These are phyloP conservation scores for Chlamydotis undulata DNA, from an alignment of 2,113 vertebrate species.

Conservation along the genomic window DNA sequence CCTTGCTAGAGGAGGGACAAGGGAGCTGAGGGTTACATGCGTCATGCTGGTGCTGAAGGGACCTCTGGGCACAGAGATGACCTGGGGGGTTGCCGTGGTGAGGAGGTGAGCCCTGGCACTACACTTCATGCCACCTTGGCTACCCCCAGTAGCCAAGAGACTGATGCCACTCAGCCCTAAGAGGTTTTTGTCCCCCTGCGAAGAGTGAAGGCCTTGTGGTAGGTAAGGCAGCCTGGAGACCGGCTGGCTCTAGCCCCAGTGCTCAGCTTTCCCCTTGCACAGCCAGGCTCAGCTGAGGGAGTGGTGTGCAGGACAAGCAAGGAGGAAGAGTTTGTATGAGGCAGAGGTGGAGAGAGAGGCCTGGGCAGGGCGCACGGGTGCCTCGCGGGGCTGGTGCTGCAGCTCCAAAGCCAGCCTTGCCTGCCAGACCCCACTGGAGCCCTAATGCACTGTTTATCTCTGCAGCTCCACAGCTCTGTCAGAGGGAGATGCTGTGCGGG, in stretches of 20 bases:
- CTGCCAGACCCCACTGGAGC: conserved; percentile 47
- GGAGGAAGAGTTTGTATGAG: not conserved
- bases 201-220: not conserved
- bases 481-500: conserved; percentile 42
- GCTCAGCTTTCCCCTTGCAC: not conserved
- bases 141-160: not conserved
- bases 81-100: not conserved
- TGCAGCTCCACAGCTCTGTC: conserved; percentile 59
- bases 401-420: not conserved
- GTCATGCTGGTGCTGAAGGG: not conserved
- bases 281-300: not conserved
- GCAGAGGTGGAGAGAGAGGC: not conserved
- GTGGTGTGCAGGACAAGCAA: not conserved
- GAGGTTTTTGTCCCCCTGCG: not conserved
- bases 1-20: not conserved
- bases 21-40: not conserved
- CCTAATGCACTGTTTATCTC: conserved; percentile 73
- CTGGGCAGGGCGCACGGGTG: not conserved
- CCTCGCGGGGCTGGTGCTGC: not conserved
- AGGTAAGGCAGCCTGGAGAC: not conserved
- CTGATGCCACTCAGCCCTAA: not conserved
- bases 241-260: not conserved
- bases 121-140: not conserved
- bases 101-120: not conserved
- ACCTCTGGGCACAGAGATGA: not conserved